Evolutionary conservation across 1,140 invertebrate species (phyloP).

Genomic region (Drosophila chauvacae): DNA sequence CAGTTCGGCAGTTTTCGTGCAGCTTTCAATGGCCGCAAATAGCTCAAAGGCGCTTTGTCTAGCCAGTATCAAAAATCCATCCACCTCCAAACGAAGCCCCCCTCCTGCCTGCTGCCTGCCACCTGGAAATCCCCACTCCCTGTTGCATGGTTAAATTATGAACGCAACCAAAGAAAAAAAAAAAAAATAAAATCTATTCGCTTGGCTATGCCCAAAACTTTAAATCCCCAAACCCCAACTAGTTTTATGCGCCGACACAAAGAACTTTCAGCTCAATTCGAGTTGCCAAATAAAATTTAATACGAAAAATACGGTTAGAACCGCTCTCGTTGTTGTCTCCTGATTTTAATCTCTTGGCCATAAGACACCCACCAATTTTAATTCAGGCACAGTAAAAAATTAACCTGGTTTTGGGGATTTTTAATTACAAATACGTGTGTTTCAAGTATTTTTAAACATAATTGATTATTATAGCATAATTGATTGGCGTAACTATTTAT

Average conservation of each 20-base stretch:
- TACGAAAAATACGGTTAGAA: slow-evolving; percentile 33
- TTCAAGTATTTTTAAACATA: not conserved
- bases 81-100: slow-evolving; percentile 9
- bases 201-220: slow-evolving; percentile 34
- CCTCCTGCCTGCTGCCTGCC: not conserved
- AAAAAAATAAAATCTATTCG: slow-evolving; percentile 26
- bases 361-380: slow-evolving; percentile 49
- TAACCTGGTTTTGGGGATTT: not conserved
- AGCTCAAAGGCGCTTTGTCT: slow-evolving; percentile 67
- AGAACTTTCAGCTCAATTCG: slow-evolving; percentile 40
- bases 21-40: slow-evolving; percentile 55
- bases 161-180: slow-evolving; percentile 31
- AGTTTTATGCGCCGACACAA: slow-evolving; percentile 17
- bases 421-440: not conserved
- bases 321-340: slow-evolving; percentile 36
- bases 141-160: slow-evolving; percentile 55
- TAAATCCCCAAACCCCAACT: slow-evolving; percentile 27
- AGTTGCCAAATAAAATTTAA: slow-evolving; percentile 56
- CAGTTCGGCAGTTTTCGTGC: slow-evolving; percentile 35
- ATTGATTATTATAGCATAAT: not conserved
- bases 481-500: not conserved
- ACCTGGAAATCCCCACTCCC: slow-evolving; percentile 20
- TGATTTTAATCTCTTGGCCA: slow-evolving; percentile 47
- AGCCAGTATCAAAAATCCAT: slow-evolving; percentile 39
- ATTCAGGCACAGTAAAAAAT: slow-evolving; percentile 10